phyloP scores from a whole-genome alignment of 2,797 vertebrate species.

The Pempheris klunzingeri region DNA sequence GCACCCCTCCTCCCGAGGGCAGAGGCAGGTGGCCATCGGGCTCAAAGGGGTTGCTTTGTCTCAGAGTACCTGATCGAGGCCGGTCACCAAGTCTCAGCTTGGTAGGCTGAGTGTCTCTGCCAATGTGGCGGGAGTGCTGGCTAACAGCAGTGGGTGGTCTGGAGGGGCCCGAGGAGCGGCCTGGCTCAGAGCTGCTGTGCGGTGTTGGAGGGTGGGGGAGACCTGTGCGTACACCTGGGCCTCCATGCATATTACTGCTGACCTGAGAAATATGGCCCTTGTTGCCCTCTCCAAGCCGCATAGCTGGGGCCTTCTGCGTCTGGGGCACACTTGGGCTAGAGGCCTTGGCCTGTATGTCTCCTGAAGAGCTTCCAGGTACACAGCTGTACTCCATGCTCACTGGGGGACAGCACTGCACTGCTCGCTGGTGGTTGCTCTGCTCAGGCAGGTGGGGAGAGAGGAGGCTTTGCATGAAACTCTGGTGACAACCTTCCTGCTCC shows the following conservation, averaged over 20 bases:
- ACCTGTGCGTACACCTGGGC: constrained; percentile 85
- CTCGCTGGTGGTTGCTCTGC: constrained; percentile 92
- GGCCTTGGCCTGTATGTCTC: constrained; percentile 93
- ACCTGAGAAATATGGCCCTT: constrained; percentile 95
- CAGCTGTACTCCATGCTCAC: constrained; percentile 94
- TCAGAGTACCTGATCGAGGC: constrained; percentile 89
- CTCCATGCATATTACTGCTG: constrained; percentile 92
- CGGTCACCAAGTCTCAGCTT: constrained; percentile 93
- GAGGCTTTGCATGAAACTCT: constrained; percentile 98
- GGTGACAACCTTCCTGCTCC: constrained; percentile 95
- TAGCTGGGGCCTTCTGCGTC: constrained; percentile 90
- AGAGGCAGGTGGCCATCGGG: constrained; percentile 91
- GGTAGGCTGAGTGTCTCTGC: constrained; percentile 87
- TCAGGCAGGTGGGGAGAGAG: constrained; percentile 94
- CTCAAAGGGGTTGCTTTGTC: constrained; percentile 93
- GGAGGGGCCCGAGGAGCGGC: constrained; percentile 89
- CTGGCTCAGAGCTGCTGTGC: constrained; percentile 91
- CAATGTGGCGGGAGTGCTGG: constrained; percentile 92
- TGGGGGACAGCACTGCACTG: constrained; percentile 91
- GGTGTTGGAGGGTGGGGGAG: constrained; percentile 90
- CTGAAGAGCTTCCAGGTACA: constrained; percentile 89
- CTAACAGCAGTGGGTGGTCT: constrained; percentile 89
- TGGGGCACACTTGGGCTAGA: constrained; percentile 92
- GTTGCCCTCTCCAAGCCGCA: constrained; percentile 92
- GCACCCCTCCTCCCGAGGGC: constrained; percentile 90